Conservation (phyloP, 92 coral and sea anemone species). For the Scolanthus callimorphus region DNA sequence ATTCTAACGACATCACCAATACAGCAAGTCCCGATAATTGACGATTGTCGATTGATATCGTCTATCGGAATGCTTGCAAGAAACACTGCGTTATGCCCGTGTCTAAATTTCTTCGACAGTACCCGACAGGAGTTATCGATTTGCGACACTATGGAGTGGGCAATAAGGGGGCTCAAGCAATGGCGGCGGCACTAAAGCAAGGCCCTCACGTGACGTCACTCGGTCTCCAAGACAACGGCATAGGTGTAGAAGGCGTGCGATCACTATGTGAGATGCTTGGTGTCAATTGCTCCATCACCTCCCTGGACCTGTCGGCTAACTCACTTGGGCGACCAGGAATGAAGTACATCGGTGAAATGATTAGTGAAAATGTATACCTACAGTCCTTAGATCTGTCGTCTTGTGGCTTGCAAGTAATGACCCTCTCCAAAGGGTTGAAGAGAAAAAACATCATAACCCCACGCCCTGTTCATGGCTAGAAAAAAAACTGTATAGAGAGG, state of each 20-base stretch:
- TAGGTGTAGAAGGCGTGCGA: conserved; percentile 32
- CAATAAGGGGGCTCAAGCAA: conserved; percentile 52
- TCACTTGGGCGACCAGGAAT: conserved; percentile 30
- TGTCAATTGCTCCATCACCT: conserved; percentile 27
- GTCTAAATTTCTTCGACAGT: conserved; percentile 44
- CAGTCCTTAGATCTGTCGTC: conserved; percentile 36
- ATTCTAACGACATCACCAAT: no score
- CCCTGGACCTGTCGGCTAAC: conserved; percentile 61
- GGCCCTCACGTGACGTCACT: conserved; percentile 34
- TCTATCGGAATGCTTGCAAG: conserved; percentile 42
- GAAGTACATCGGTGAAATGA: conserved; percentile 41
- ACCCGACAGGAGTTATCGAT: conserved; percentile 27
- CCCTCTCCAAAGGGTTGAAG: no score
- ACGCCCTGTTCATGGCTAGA: no score
- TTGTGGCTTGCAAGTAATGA: conserved; percentile 40
- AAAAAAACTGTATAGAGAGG: no score
- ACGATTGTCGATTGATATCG: no score
- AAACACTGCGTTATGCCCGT: conserved; percentile 30
- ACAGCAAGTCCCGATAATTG: no score
- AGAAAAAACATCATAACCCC: no score
- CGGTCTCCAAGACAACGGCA: conserved; percentile 64
- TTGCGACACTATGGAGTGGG: conserved; percentile 64
- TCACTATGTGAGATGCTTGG: conserved; percentile 51
- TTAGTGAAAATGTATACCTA: conserved; percentile 30
- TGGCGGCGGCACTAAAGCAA: conserved; percentile 48